Evolutionary conservation across 2,888 invertebrate species (phyloP).

Genomic region (Leptinotarsa haldemani): DNA sequence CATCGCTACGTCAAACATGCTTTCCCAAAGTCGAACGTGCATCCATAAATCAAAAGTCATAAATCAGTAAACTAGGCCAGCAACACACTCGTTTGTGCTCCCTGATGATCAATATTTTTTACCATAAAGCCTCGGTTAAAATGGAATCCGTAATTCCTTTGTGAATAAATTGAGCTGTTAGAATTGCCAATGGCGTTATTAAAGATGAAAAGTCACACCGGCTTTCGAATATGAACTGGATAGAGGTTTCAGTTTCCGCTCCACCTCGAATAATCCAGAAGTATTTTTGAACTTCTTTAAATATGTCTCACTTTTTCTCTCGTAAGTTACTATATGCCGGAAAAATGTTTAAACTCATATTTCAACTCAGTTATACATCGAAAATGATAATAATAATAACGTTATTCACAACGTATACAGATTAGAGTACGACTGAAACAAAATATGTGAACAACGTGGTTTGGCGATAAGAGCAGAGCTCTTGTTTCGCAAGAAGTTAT

Average conservation of each 20-base stretch:
- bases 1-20: slow-evolving; percentile 36
- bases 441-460: too few relatives aligned
- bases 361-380: too few relatives aligned
- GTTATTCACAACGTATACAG: too few relatives aligned
- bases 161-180: slow-evolving; percentile 56
- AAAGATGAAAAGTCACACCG: slow-evolving; percentile 52
- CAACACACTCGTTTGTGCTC: slow-evolving; percentile 42
- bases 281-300: too few relatives aligned
- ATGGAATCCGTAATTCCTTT: slow-evolving; percentile 52
- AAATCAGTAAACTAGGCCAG: slow-evolving; percentile 45
- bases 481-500: too few relatives aligned
- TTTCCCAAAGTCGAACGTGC: slow-evolving; percentile 15
- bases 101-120: slow-evolving; percentile 52
- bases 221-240: neutral
- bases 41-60: slow-evolving; percentile 44
- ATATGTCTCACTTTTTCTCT: too few relatives aligned
- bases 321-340: too few relatives aligned
- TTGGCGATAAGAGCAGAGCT: too few relatives aligned
- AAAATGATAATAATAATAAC: too few relatives aligned
- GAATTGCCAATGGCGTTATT: slow-evolving; percentile 59
- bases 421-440: too few relatives aligned
- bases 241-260: neutral
- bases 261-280: too few relatives aligned
- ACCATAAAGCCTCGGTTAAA: slow-evolving; percentile 45
- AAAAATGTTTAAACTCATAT: too few relatives aligned